phyloP scores from a whole-genome alignment of 2,797 vertebrate genomes.

The Malurus splendens region DNA sequence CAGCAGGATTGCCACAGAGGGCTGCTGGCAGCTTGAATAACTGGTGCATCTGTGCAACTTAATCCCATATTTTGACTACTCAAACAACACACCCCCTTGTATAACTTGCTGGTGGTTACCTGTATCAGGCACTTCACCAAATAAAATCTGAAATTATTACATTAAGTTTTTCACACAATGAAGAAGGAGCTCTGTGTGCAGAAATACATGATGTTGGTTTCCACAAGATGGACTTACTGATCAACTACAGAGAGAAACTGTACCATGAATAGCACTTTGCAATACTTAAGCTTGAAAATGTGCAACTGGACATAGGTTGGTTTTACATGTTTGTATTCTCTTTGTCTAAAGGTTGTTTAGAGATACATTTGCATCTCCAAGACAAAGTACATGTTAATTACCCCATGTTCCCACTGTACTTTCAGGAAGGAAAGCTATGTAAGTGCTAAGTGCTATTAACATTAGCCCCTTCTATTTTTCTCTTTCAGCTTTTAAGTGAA shows the following conservation, averaged over 20 bases:
- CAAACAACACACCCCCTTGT: neutral
- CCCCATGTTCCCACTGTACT: neutral
- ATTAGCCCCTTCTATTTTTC: conserved; percentile 34
- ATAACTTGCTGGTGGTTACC: neutral
- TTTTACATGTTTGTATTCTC: neutral
- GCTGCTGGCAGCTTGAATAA: neutral
- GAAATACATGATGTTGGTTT: neutral
- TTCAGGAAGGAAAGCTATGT: neutral
- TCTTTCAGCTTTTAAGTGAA: conserved; percentile 39
- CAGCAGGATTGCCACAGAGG: neutral
- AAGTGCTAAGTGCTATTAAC: conserved; percentile 41
- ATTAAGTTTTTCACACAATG: neutral
- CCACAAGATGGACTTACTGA: neutral
- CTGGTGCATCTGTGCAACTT: neutral
- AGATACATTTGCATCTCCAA: neutral
- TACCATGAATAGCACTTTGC: neutral
- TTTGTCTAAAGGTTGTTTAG: conserved; percentile 19
- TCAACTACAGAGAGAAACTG: neutral
- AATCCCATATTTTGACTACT: neutral
- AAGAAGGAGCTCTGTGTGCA: neutral
- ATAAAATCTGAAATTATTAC: neutral
- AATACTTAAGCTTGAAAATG: neutral
- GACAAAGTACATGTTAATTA: conserved; percentile 35
- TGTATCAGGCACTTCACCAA: neutral
- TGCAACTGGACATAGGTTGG: neutral